These are phyloP conservation scores for Drosophila punjabiensis DNA, from an alignment of 1,140 invertebrate genomes.

Conservation along the genomic window DNA sequence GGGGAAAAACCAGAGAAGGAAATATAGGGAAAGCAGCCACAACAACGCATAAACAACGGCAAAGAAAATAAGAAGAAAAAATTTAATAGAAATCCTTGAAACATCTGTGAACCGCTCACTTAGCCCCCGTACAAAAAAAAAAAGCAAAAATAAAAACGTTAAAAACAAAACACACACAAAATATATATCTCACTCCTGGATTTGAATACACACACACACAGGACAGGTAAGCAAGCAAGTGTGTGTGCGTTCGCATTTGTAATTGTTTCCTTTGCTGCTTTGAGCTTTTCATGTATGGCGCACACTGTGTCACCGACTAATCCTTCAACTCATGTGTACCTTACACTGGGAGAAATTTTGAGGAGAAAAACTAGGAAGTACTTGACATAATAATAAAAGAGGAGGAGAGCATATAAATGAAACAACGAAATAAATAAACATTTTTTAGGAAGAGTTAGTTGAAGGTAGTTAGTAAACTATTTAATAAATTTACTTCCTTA, in stretches of 20 bases:
- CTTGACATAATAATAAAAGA: too few species aligned
- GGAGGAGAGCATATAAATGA: not conserved
- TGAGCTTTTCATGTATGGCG: constrained; percentile 72
- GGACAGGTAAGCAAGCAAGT: constrained; percentile 6
- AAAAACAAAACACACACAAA: constrained; percentile 8
- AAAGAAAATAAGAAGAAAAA: constrained; percentile 36
- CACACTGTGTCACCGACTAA: constrained; percentile 58
- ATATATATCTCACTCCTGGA: constrained; percentile 23
- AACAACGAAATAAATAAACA: not conserved
- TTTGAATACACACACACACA: constrained; percentile 10
- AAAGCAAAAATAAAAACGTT: not conserved
- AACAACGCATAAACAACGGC: constrained; percentile 61
- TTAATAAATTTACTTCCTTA: not conserved
- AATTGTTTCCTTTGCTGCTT: constrained; percentile 78
- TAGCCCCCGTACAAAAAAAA: not conserved
- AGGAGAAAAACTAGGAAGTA: too few species aligned
- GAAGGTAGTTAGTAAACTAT: not conserved
- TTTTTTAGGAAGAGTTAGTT: not conserved
- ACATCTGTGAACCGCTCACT: constrained; percentile 61
- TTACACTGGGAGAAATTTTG: constrained; percentile 33
- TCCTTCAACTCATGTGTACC: constrained; percentile 17
- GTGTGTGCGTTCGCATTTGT: constrained; percentile 57
- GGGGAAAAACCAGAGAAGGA: constrained; percentile 73
- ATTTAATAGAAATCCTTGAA: constrained; percentile 82
- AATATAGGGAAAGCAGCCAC: constrained; percentile 69